Percentiles rank a stretch among this genome's conserved stretches.
phyloP scores from a whole-genome alignment of 1,140 invertebrate genomes.

The Lysiphlebus fabarum region DNA sequence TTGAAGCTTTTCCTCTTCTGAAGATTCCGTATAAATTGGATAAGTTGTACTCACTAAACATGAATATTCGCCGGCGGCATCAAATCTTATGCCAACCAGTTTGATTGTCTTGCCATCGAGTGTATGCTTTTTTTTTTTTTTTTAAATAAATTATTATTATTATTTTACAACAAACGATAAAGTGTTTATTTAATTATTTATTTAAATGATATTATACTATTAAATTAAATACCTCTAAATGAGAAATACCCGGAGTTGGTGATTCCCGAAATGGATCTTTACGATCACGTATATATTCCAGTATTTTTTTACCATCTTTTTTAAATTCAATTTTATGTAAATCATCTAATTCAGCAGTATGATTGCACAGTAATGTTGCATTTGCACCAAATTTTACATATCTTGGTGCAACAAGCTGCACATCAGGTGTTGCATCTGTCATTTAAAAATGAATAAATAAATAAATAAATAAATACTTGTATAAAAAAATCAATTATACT shows the following conservation, averaged over 20 bases:
- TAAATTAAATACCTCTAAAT: conserved; percentile 70
- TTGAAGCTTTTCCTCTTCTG: conserved; percentile 66
- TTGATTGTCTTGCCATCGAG: conserved; percentile 72
- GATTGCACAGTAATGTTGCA: conserved; percentile 51
- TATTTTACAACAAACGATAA: conserved; percentile 13
- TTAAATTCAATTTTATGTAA: conserved; percentile 66
- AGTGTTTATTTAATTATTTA: too few relatives aligned
- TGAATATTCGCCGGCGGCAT: conserved; percentile 68
- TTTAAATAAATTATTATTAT: conserved; percentile 38
- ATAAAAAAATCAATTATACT: conserved; percentile 10
- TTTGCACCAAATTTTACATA: conserved; percentile 50
- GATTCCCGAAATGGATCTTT: conserved; percentile 69
- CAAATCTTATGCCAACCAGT: conserved; percentile 70
- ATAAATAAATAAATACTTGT: conserved; percentile 25
- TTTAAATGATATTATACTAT: too few relatives aligned
- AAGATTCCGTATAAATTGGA: conserved; percentile 74
- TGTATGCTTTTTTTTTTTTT: conserved; percentile 63
- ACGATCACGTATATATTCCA: conserved; percentile 73
- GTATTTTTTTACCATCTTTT: conserved; percentile 71
- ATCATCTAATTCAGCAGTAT: conserved; percentile 47
- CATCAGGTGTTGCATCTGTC: conserved; percentile 43
- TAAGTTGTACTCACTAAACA: conserved; percentile 74
- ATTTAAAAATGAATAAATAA: conserved; percentile 22
- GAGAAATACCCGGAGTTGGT: conserved; percentile 61
- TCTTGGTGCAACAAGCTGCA: conserved; percentile 50